Conservation (phyloP, 2,888 invertebrate genomes). For the Rhyacophila evoluta region DNA sequence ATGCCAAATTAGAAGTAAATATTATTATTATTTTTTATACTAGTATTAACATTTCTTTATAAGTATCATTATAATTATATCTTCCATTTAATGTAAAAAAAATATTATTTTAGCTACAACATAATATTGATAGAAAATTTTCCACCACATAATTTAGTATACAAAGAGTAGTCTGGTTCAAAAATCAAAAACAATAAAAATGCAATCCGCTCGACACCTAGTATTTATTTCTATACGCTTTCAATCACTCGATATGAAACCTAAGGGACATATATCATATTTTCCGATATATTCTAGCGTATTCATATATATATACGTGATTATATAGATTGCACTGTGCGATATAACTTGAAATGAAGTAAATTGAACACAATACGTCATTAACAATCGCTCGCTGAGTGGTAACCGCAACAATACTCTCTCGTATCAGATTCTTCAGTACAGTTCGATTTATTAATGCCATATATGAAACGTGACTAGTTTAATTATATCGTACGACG, state of each 20-base stretch:
- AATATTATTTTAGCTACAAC: too few relatives aligned
- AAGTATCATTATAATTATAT: too few relatives aligned
- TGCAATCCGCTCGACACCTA: background rate
- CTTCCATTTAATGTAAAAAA: too few relatives aligned
- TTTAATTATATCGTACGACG: background rate
- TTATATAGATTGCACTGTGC: background rate
- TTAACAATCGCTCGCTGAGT: slow-evolving; percentile 23
- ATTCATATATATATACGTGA: background rate
- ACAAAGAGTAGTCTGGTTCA: too few relatives aligned
- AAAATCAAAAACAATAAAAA: too few relatives aligned
- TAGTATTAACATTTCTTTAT: too few relatives aligned
- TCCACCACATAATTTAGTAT: too few relatives aligned
- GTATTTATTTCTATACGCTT: background rate
- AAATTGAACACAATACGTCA: slow-evolving; percentile 28
- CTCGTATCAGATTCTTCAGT: slow-evolving; percentile 8
- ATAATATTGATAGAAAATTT: too few relatives aligned
- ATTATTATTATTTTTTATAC: too few relatives aligned
- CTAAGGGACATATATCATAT: background rate
- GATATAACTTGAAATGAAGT: background rate
- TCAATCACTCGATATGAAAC: background rate
- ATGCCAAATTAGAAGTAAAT: too few relatives aligned
- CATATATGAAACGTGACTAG: background rate
- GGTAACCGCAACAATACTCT: slow-evolving; percentile 8
- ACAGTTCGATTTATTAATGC: background rate
- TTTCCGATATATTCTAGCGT: background rate